Percentiles rank a stretch among this genome's conserved stretches.
Conservation (phyloP, 2,888 invertebrate genomes). For the Drosophila longiperda region DNA sequence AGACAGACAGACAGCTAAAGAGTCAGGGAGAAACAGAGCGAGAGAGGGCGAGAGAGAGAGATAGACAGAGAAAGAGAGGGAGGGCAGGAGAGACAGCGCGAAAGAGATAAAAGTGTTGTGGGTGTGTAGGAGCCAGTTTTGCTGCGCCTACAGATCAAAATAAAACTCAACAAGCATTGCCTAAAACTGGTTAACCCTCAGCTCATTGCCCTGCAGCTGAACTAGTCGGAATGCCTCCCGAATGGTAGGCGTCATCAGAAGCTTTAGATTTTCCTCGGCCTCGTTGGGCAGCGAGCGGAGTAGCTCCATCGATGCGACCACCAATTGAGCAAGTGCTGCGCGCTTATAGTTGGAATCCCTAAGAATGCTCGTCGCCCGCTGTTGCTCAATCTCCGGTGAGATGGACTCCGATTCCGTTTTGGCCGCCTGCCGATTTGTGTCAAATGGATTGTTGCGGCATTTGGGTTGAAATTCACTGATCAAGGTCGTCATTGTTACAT, state of each 20-base stretch:
- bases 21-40: slow-evolving; percentile 8
- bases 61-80: slow-evolving; percentile 12
- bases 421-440: slow-evolving; percentile 84
- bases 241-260: slow-evolving; percentile 85
- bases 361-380: slow-evolving; percentile 91
- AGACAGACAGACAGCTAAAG: slow-evolving; percentile 6
- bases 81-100: slow-evolving; percentile 8
- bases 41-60: slow-evolving; percentile 6
- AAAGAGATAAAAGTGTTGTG: slow-evolving; percentile 11
- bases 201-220: slow-evolving; percentile 85
- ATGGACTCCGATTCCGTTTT: slow-evolving; percentile 87
- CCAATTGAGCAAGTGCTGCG: slow-evolving; percentile 93
- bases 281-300: slow-evolving; percentile 88
- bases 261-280: slow-evolving; percentile 86
- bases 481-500: slow-evolving; percentile 84
- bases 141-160: slow-evolving; percentile 82
- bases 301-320: slow-evolving; percentile 94
- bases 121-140: slow-evolving; percentile 44
- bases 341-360: slow-evolving; percentile 95
- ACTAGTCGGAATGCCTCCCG: slow-evolving; percentile 85
- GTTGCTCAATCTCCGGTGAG: slow-evolving; percentile 93
- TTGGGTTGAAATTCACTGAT: slow-evolving; percentile 85
- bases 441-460: slow-evolving; percentile 84
- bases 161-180: slow-evolving; percentile 84
- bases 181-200: slow-evolving; percentile 85